A percentile compares a stretch with the other conserved stretches of the same genome.
phyloP scores from a whole-genome alignment of 2,888 invertebrate genomes.

The Orchesellides sinensis region DNA sequence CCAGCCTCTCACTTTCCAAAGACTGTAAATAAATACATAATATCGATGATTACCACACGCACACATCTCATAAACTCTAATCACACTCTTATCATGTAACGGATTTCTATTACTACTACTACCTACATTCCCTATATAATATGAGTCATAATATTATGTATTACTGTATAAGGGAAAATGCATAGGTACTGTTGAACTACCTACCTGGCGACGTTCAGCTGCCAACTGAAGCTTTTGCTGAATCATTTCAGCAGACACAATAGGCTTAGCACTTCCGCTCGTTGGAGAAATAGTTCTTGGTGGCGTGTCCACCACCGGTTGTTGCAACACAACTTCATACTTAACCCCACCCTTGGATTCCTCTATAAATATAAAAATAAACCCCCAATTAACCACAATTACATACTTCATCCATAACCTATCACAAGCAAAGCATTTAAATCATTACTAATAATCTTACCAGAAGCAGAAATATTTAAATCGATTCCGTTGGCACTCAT shows the following conservation, averaged over 20 bases:
- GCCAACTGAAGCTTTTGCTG: slow-evolving; percentile 95
- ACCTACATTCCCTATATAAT: too few species aligned
- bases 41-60: neutral
- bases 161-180: too few species aligned
- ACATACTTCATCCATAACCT: neutral
- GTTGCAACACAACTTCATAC: slow-evolving; percentile 94
- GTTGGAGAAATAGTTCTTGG: slow-evolving; percentile 82
- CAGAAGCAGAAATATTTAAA: slow-evolving; percentile 67
- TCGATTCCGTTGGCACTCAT: slow-evolving; percentile 41
- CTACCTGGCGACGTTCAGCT: slow-evolving; percentile 93
- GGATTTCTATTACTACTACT: too few species aligned
- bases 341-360: slow-evolving; percentile 93
- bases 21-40: slow-evolving; percentile 77
- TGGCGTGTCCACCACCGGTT: slow-evolving; percentile 82
- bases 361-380: slow-evolving; percentile 79
- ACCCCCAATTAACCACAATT: neutral
- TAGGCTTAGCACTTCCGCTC: slow-evolving; percentile 79
- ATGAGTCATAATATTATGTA: too few species aligned
- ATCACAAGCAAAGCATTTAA: neutral
- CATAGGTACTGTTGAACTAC: slow-evolving; percentile 75
- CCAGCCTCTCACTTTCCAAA: slow-evolving; percentile 90
- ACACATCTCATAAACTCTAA: too few species aligned
- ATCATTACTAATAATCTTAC: slow-evolving; percentile 30
- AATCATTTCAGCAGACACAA: slow-evolving; percentile 90
- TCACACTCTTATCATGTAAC: too few species aligned